Percentiles rank a stretch among this genome's conserved stretches.
phyloP scores from a whole-genome alignment of 2,797 vertebrate species.

The Cyclura pinguis region DNA sequence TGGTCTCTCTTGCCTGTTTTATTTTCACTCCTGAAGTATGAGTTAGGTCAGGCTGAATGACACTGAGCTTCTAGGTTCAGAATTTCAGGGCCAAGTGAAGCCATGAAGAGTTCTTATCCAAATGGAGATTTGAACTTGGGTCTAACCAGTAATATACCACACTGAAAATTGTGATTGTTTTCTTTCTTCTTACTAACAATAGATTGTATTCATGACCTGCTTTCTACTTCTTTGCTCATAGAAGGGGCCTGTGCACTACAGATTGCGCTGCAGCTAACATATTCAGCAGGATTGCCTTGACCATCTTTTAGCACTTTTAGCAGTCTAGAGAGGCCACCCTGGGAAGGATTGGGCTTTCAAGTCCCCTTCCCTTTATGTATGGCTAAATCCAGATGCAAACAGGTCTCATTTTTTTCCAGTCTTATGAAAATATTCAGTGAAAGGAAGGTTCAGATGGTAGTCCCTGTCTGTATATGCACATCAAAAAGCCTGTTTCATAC shows the following conservation, averaged over 20 bases:
- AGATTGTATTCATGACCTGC: rapidly evolving
- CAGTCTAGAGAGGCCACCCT: neutral
- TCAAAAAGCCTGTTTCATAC: slow-evolving; percentile 17
- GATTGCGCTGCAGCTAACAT: too few relatives aligned
- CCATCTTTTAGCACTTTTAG: neutral
- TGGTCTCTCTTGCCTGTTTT: neutral
- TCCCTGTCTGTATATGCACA: neutral
- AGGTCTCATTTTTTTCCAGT: neutral
- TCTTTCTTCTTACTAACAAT: slow-evolving; percentile 23
- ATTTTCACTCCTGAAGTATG: neutral
- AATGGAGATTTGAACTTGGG: neutral
- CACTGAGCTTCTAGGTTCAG: neutral
- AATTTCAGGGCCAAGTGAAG: neutral
- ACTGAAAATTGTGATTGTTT: neutral
- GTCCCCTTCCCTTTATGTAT: neutral
- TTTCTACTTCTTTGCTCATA: neutral
- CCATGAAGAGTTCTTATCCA: neutral
- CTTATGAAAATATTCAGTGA: neutral
- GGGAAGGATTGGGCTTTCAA: neutral
- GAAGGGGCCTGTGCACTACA: too few relatives aligned
- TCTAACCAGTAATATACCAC: neutral
- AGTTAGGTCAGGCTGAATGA: neutral
- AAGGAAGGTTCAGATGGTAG: slow-evolving; percentile 2
- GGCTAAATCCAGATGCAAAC: neutral
- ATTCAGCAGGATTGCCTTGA: too few relatives aligned